Conservation (phyloP, 2,888 invertebrate genomes). For the Harpagoxenus sublaevis region DNA sequence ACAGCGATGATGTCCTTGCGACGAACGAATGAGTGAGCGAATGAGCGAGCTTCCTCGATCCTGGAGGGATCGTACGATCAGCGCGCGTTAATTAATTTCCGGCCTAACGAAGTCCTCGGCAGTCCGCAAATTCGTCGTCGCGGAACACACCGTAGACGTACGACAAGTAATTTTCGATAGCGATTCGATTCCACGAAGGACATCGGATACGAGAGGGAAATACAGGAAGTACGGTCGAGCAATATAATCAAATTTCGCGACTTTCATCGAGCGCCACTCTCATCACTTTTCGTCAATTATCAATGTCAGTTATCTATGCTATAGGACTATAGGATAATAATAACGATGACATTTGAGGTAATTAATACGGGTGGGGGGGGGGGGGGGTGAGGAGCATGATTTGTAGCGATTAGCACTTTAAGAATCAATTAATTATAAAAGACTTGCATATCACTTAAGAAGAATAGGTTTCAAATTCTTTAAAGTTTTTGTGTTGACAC, state of each 20-base stretch:
- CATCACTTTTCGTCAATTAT: slow-evolving; percentile 36
- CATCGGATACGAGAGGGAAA: slow-evolving; percentile 43
- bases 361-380: not conserved
- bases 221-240: slow-evolving; percentile 33
- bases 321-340: too few species aligned
- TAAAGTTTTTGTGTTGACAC: not conserved
- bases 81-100: slow-evolving; percentile 73
- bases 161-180: slow-evolving; percentile 61
- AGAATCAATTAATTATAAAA: not conserved
- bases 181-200: slow-evolving; percentile 30
- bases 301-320: not conserved
- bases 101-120: slow-evolving; percentile 64
- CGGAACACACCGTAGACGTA: slow-evolving; percentile 8
- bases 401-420: not conserved
- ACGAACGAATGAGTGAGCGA: slow-evolving; percentile 27
- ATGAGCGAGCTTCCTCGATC: slow-evolving; percentile 57
- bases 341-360: not conserved
- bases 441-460: not conserved
- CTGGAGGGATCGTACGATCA: slow-evolving; percentile 62
- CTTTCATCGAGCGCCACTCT: slow-evolving; percentile 1
- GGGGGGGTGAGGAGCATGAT: not conserved
- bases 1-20: slow-evolving; percentile 56
- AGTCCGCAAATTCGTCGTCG: slow-evolving; percentile 58
- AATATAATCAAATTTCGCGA: slow-evolving; percentile 45
- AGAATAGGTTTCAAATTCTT: not conserved